Base-by-base conservation (phyloP, 2,113 vertebrate genomes). In the Chaetops frenatus region DNA sequence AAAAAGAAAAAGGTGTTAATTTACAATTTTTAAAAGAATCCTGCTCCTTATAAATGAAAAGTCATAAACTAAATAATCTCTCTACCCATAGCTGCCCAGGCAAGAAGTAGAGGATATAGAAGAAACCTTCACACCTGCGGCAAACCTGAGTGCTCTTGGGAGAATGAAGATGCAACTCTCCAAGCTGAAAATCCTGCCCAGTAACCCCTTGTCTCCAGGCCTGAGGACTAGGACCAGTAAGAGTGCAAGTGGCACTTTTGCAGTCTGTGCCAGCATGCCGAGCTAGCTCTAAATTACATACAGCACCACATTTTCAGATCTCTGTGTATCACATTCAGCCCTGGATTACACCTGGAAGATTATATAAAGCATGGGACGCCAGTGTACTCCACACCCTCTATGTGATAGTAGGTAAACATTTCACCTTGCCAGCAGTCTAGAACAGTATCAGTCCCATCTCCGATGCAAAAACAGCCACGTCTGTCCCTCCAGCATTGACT, bases 381-480 rank as follows among this genome's bases (percentile, higher is more conserved):
- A 7, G 44, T 6, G 36, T 11, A 42, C 21, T 33, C 20, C 1
- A 0, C 12, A 66, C 12, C 8, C 44, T 82, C 44, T 31, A 23
- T 0, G 0, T 51, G 44, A 58, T 47, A 16, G 18, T 44, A 44
- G 1, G 0, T 8, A 38, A 85, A 69, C 23, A 28, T 45, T 61
- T 16, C 27, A 22, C 17, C n/a, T 58, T 72, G 36, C 12, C 58
- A 62, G 36, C 23, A 48, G 12, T 25, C 45, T 62, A 0, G 19
- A 22, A 71, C 18, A 61, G 14, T 28, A 47, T 29, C 61, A n/a
- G 16, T 65, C 15, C 50, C 33, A 19, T 13, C 57, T 81, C 57
- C 42, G 51, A 81, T 24, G 13, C 10, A 45, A 36, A 64, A 57
- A 53, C 33, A n/a, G n/a, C 38, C 27, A 20, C 1, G 2, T 6